phyloP scores from a whole-genome alignment of 2,797 vertebrate genomes.

The Myotis planiceps region DNA sequence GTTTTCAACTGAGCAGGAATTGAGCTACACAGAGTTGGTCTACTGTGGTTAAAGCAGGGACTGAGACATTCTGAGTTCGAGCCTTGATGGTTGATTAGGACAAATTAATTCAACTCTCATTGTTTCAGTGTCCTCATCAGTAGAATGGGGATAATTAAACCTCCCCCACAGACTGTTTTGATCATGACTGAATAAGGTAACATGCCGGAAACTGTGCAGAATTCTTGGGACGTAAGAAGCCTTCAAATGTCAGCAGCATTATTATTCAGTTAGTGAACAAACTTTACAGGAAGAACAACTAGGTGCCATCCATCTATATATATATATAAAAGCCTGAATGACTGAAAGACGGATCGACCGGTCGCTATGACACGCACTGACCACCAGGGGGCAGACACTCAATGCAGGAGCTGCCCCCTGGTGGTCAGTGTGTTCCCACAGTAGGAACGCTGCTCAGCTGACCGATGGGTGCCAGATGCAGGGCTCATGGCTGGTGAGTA shows the following conservation, averaged over 20 bases:
- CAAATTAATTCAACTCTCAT: background rate
- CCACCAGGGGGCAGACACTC: too few relatives aligned
- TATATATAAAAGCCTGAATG: too few relatives aligned
- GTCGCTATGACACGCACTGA: too few relatives aligned
- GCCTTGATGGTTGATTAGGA: background rate
- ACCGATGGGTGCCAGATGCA: too few relatives aligned
- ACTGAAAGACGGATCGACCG: too few relatives aligned
- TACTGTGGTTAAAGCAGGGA: background rate
- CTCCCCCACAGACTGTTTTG: background rate
- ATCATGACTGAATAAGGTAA: background rate
- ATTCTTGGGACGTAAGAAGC: background rate
- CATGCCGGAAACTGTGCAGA: background rate
- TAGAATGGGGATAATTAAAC: background rate
- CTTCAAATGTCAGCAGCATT: background rate
- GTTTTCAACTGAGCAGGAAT: background rate
- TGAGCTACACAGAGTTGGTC: background rate
- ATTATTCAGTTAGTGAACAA: background rate
- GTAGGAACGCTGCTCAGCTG: too few relatives aligned
- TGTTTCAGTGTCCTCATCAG: background rate
- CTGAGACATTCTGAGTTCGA: background rate
- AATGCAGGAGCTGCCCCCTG: too few relatives aligned
- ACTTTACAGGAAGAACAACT: background rate
- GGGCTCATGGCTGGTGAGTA: too few relatives aligned
- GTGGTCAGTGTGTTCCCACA: too few relatives aligned
- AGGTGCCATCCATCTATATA: background rate